Base-by-base conservation (phyloP, 1,140 invertebrate genomes). In the Polypedilum vanderplanki region DNA sequence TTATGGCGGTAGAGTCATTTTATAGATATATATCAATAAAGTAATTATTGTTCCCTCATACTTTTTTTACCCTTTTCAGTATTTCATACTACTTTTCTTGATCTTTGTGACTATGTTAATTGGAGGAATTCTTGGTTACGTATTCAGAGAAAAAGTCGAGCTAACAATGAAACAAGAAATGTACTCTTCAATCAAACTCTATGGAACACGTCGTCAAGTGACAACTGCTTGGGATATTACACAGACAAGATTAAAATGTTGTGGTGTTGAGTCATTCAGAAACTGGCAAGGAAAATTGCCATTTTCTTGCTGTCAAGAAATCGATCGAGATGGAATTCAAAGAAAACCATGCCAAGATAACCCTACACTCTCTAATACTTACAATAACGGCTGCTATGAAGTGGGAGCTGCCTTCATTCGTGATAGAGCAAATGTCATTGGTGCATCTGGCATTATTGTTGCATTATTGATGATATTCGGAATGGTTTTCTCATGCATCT, bases 71-170 rank as follows among this genome's bases (percentile, higher is more conserved):
- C 79, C 70, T 81, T 87, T 89, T 24, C 85, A 95, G 92, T 96
- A 96, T 82, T 94, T 94, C 82, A 91, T 95, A 78, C 85, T 94
- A 17, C 86, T 96, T 24, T 90, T 95, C 78, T 85, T 95, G 75
- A 88, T 96, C 75, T 95, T 95, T 81, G 90, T 96, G 75, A 91
- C 90, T 74, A 91, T 96, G 87, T 83, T 96, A 76, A 90, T 96
- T 77, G 94, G 93, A 20, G 94, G 94, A 17, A 92, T 96, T 74
- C 84, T 97, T 46, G 92, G 92, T 24, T 96, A 94, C 79, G 92
- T 96, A 41, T 96, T 95, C 83, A 87, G 91, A 73, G 90, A 90
- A 77, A 90, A 93, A 80, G 88, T 94, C 12, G 81, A 89, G 24
- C 85, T 86, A 22, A 90, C 88, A 0, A 85, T 93, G 81, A 88